These are phyloP conservation scores for Hydra vulgaris DNA, from an alignment of 30 jellyfish, hydroid and myxozoan species.

Conservation along the genomic window DNA sequence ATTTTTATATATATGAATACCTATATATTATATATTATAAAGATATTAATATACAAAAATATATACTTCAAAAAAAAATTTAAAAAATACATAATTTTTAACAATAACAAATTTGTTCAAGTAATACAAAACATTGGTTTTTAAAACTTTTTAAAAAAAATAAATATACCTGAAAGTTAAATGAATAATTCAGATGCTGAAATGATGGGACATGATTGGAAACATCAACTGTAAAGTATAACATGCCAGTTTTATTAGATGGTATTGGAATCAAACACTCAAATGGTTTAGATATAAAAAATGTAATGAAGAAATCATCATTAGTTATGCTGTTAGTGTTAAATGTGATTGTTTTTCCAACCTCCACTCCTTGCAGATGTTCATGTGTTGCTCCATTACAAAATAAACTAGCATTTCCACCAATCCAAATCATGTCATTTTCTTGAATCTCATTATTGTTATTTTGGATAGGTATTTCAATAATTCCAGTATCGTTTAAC, in stretches of 20 bases:
- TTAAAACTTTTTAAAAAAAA: too few relatives aligned
- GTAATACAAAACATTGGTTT: too few relatives aligned
- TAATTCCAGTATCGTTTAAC: not conserved
- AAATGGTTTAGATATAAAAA: not conserved
- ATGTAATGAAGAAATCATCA: not conserved
- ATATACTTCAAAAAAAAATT: too few relatives aligned
- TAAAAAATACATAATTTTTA: too few relatives aligned
- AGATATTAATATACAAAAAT: too few relatives aligned
- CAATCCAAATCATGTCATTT: not conserved
- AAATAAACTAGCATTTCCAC: not conserved
- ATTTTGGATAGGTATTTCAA: not conserved
- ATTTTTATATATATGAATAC: too few relatives aligned
- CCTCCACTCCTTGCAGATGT: not conserved
- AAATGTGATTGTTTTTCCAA: not conserved
- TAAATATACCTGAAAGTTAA: not conserved
- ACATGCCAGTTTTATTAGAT: not conserved
- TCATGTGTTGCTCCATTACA: not conserved
- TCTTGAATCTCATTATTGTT: not conserved
- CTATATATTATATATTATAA: too few relatives aligned
- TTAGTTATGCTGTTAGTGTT: not conserved
- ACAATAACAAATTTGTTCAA: too few relatives aligned
- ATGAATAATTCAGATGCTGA: not conserved
- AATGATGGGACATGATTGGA: not conserved
- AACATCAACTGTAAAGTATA: not conserved
- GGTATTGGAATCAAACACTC: not conserved